Evolutionary conservation across 2,113 vertebrate genomes (phyloP), one percentile per base, ranked within the genome.

Genomic region (Notiomystis cincta): DNA sequence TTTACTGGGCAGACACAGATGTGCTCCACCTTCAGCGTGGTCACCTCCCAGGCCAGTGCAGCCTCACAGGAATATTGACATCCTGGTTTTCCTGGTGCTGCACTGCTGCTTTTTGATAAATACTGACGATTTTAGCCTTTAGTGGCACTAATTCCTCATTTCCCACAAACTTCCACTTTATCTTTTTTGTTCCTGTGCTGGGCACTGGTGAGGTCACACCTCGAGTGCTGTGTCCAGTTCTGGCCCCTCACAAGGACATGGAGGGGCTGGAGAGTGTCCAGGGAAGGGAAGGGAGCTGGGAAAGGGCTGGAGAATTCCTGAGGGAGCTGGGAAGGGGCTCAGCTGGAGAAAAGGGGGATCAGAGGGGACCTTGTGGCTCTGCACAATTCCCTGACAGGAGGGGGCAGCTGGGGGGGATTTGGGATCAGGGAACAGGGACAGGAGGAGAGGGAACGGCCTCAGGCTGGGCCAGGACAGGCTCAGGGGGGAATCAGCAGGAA

Each of bases 41-140:
- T 45, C 75, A 71, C 78, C 69, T 62, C 67, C 57, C 50, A 53
- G 37, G 27, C 67, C 89, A 58, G 31, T 11, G 61, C 61, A 60
- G 13, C 47, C 53, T 18, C 30, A 10, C 75, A 60, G 87, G 33
- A 79, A 11, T 64, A 67, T 54, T 1, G 3, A 30, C 11, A 3
- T 33, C 60, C 76, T 15, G 13, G 5, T 72, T 57, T 54, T 77
- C 25, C 58, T 50, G 60, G 71, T 88, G 79, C 73, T 72, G 76
- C 82, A 54, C 67, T 60, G 25, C 60, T 67, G 80, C 72, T 82
- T 94, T 92, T 62, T 88, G 94, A 82, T 45, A 90, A 96, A 69
- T 54, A 70, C 37, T 33, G 78, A 91, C 48, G 6, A 51, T 78
- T 91, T 95, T 54, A 71, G 90, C 35, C 31, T 78, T 88, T 69